Conservation (phyloP, 2,113 vertebrate genomes). For the Spea bombifrons region DNA sequence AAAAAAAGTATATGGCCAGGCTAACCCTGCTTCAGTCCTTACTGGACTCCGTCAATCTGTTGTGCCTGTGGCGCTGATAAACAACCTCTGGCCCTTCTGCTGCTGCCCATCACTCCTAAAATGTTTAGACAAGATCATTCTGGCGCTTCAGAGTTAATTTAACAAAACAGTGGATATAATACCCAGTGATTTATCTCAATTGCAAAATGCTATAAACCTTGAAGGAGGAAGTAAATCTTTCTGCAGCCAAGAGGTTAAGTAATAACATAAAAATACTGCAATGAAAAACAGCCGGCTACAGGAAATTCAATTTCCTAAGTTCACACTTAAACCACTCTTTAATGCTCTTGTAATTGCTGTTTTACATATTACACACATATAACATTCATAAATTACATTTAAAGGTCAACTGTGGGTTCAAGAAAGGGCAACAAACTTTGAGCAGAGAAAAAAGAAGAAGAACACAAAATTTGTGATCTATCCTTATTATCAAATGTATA, state of each 20-base stretch:
- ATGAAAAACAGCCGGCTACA: slow-evolving; percentile 24
- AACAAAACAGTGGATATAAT: too few species aligned
- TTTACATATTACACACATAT: slow-evolving; percentile 60
- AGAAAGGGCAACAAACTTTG: slow-evolving; percentile 54
- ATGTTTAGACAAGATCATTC: too few species aligned
- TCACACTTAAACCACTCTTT: slow-evolving; percentile 10
- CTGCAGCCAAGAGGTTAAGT: slow-evolving; percentile 36
- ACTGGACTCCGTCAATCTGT: too few species aligned
- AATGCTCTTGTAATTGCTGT: slow-evolving; percentile 2
- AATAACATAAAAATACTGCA: slow-evolving; percentile 13
- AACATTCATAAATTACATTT: slow-evolving; percentile 63
- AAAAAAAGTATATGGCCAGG: too few species aligned
- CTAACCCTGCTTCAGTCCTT: too few species aligned
- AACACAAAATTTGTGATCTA: slow-evolving; percentile 24
- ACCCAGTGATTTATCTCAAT: background rate
- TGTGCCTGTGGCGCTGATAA: too few species aligned
- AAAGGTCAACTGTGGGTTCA: slow-evolving; percentile 66
- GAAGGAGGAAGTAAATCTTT: slow-evolving; percentile 23
- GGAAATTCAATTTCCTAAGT: slow-evolving; percentile 11
- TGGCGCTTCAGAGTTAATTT: too few species aligned
- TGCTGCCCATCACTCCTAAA: too few species aligned
- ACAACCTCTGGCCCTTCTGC: too few species aligned
- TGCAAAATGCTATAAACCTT: slow-evolving; percentile 10
- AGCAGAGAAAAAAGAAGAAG: slow-evolving; percentile 14
- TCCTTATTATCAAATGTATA: slow-evolving; percentile 16